These are phyloP conservation scores for Campaea margaritaria DNA, from an alignment of 2,888 invertebrate species.

Conservation along the genomic window DNA sequence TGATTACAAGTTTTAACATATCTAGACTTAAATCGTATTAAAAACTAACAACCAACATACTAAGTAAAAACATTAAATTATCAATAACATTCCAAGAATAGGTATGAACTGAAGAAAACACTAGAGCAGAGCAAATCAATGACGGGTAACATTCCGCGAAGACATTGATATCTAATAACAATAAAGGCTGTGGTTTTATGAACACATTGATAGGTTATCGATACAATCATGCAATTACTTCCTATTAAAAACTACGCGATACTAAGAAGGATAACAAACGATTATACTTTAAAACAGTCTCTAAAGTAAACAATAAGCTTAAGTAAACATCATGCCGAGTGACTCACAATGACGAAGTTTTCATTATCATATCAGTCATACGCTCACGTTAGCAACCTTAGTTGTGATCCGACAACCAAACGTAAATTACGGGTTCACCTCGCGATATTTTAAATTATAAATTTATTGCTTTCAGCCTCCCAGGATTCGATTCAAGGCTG, in stretches of 20 bases:
- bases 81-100: neutral
- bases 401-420: slow-evolving; percentile 73
- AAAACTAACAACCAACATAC: neutral
- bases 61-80: neutral
- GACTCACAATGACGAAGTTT: slow-evolving; percentile 83
- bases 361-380: slow-evolving; percentile 81
- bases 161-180: slow-evolving; percentile 41
- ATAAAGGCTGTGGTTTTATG: slow-evolving; percentile 43
- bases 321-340: slow-evolving; percentile 78
- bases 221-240: slow-evolving; percentile 65
- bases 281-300: slow-evolving; percentile 53
- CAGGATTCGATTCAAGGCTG: slow-evolving; percentile 62
- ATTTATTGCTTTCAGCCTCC: slow-evolving; percentile 54
- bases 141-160: slow-evolving; percentile 40
- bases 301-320: slow-evolving; percentile 79
- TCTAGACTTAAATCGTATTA: too few species aligned
- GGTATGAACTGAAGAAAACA: slow-evolving; percentile 31
- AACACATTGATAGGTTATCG: slow-evolving; percentile 56
- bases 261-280: slow-evolving; percentile 60
- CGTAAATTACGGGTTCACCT: slow-evolving; percentile 64
- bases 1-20: too few species aligned
- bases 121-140: slow-evolving; percentile 46
- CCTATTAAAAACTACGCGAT: slow-evolving; percentile 58
- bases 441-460: slow-evolving; percentile 50
- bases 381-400: slow-evolving; percentile 67